phyloP scores from a whole-genome alignment of 2,888 invertebrate species.

The Seira musarum region DNA sequence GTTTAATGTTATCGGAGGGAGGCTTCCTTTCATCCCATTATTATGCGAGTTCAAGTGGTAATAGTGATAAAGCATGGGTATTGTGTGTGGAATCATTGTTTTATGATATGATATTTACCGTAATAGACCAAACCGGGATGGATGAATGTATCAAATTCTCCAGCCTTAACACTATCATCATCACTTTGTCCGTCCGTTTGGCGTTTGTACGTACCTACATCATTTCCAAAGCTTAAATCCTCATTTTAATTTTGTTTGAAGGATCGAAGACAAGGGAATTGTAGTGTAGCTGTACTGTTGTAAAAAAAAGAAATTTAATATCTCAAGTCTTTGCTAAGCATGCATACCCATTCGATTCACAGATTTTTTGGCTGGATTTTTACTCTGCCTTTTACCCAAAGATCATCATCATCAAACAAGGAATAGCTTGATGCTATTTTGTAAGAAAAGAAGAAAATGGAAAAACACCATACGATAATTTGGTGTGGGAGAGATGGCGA shows the following conservation, averaged over 20 bases:
- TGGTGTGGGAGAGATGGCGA: background rate
- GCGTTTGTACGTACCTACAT: no score
- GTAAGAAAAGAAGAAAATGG: conserved; percentile 9
- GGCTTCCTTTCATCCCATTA: no score
- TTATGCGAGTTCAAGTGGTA: no score
- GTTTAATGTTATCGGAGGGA: no score
- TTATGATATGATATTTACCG: no score
- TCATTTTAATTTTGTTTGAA: conserved; percentile 2
- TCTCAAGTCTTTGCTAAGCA: conserved; percentile 16
- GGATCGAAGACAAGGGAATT: no score
- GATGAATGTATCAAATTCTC: no score
- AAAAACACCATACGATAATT: background rate
- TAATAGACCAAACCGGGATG: no score
- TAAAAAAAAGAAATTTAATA: conserved; percentile 39
- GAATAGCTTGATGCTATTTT: conserved; percentile 13
- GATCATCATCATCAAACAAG: background rate
- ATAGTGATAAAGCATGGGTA: no score
- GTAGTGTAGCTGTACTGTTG: background rate
- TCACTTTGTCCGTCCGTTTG: no score
- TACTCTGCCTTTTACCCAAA: background rate
- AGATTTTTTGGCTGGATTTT: conserved; percentile 32
- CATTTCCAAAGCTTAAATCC: background rate
- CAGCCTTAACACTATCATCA: no score
- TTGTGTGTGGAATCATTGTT: no score
- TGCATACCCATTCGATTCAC: conserved; percentile 46